Base-by-base conservation (phyloP, 2,113 vertebrate genomes). In the Upupa epops region DNA sequence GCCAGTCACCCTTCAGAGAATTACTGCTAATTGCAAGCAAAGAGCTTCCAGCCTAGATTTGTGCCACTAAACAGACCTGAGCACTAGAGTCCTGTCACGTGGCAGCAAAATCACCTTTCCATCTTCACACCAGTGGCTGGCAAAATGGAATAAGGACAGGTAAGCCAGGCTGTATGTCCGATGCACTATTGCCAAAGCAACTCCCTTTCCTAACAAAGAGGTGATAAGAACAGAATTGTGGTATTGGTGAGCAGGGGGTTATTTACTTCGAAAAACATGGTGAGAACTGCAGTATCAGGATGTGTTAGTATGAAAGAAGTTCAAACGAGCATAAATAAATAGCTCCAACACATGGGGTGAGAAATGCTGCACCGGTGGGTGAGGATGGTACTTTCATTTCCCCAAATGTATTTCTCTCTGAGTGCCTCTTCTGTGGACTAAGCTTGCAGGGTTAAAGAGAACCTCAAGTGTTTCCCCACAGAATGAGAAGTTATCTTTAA, bases 401-500 rank as follows among this genome's bases (percentile, higher is more conserved):
- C 31, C 8, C 11, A 15, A 26, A 15, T 7, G 7, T 31, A 4
- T 34, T 45, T 9, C 28, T 31, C 5, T 16, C 51, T 2, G 4
- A 37, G 31, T 18, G 36, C 25, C 14, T 71, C 52, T 37, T 71
- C 24, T 52, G 21, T 28, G 5, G 5, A 5, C 49, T 37, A 48
- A 70, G 52, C 11, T 74, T 21, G 15, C 4, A 55, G 52, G 9
- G 26, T 78, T 90, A 49, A 45, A 88, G 71, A 26, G 32, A 59
- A 86, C 8, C 22, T 55, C 51, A 9, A 0, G 0, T 1, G 21
- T 49, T 61, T 31, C 32, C 42, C 82, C 1, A 0, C 31, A 66
- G 32, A 29, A 31, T 0, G 4, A 84, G 65, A 74, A 82, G 31
- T 17, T 84, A 59, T 46, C 82, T 66, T 78, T 73, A 82, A 70